Base-by-base conservation (phyloP, 2,113 vertebrate species). In the Podilymbus podiceps region DNA sequence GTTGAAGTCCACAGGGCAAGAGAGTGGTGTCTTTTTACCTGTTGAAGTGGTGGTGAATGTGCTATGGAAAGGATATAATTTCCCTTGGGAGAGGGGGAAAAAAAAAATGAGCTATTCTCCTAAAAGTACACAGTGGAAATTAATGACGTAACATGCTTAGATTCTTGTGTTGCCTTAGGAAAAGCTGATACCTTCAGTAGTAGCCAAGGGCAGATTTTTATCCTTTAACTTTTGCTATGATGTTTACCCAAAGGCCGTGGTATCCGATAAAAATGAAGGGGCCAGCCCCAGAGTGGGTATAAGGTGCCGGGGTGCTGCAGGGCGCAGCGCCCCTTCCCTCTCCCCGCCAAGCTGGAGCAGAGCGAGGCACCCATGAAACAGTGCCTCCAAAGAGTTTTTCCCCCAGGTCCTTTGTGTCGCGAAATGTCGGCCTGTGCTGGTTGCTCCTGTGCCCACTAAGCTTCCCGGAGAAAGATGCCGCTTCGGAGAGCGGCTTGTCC, bases 381-480 rank as follows among this genome's bases (percentile, higher is more conserved):
- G 9, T 62, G 49, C 53, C 40, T 1, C 12, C 42, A 42, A 42
- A 42, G 12, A 3, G 3, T 20, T 88, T 75, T n/a, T 12, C 6
- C 5, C 22, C 10, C 8, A 11, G 1, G n/a, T 33, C 44, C 22
- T 82, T 85, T 13, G 1, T 16, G 5, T n/a, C 2, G 0, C 0
- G 0, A 35, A 46, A 58, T 1, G 0, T n/a, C 10, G 11, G 5
- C 15, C 42, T 50, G n/a, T 58, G 40, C 76, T 40, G 12, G 33
- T 53, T 40, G 44, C 35, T 53, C 46, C 1, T 0, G 0, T 40
- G 59, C 86, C 50, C 1, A 1, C 40, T n/a, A 7, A 49, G 20
- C 55, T 83, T 46, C 0, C 0, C 76, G 49, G 73, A 64, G 38
- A 76, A 76, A 49, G 53, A 44, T 53, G 15, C 22, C 1, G 0